phyloP scores from a whole-genome alignment of 1,140 invertebrate genomes.

The Stenopsyche tienmushanensis region DNA sequence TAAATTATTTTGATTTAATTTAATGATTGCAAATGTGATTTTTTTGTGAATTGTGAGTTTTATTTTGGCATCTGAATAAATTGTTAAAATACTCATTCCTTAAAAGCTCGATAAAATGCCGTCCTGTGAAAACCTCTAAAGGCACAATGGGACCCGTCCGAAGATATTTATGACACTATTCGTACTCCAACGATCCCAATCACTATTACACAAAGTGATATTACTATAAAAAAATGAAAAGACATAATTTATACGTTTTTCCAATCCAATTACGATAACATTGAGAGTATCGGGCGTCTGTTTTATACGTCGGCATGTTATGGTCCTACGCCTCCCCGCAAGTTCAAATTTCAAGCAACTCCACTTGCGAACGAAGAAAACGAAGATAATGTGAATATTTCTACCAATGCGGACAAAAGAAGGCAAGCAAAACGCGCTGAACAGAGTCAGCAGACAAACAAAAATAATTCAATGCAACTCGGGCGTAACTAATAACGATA shows the following conservation, averaged over 20 bases:
- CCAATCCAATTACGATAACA: not conserved
- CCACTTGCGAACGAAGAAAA: not conserved
- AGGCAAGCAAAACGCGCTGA: not conserved
- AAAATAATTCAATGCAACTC: not conserved
- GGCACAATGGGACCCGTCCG: too few species aligned
- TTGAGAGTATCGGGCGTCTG: not conserved
- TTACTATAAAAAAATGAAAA: not conserved
- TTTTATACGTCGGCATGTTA: not conserved
- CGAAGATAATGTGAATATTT: constrained; percentile 2
- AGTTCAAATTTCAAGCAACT: not conserved
- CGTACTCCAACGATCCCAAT: too few species aligned
- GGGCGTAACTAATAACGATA: not conserved
- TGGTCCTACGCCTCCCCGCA: not conserved
- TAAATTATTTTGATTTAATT: too few species aligned
- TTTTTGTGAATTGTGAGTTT: too few species aligned
- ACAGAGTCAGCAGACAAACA: not conserved
- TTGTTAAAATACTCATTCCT: too few species aligned
- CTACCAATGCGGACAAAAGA: not conserved
- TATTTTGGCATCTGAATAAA: too few species aligned
- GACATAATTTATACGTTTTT: not conserved
- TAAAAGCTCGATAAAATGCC: too few species aligned
- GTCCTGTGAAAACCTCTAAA: too few species aligned
- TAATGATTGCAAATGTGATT: too few species aligned
- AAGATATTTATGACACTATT: too few species aligned
- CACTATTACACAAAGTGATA: too few species aligned